phyloP scores from a whole-genome alignment of 2,797 vertebrate species.

The Choloepus didactylus region DNA sequence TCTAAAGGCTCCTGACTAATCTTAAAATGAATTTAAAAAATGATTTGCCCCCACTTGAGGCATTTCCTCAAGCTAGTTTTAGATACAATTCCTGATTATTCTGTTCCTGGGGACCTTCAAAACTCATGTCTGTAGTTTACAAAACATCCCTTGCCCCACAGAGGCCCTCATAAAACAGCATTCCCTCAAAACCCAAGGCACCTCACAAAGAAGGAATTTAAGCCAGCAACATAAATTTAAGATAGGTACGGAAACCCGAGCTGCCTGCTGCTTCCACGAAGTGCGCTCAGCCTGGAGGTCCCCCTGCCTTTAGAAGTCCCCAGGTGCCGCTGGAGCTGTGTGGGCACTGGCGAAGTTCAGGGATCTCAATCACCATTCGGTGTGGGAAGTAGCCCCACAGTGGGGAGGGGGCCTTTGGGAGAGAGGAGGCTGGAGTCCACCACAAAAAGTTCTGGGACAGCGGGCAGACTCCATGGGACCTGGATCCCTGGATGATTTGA shows the following conservation, averaged over 20 bases:
- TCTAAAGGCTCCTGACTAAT: not conserved
- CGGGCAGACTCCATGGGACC: not conserved
- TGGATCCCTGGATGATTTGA: not conserved
- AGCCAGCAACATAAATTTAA: not conserved
- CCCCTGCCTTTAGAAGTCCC: not conserved
- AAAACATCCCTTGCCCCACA: not conserved
- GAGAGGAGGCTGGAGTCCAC: not conserved
- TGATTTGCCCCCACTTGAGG: not conserved
- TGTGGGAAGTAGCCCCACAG: not conserved
- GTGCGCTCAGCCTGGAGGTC: not conserved
- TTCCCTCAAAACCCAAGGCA: not conserved
- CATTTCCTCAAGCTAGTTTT: not conserved
- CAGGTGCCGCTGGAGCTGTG: not conserved
- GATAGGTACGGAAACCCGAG: not conserved
- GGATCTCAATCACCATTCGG: not conserved
- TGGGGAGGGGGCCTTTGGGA: too few relatives aligned
- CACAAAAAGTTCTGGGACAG: not conserved
- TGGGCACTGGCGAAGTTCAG: not conserved
- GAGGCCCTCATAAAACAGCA: not conserved
- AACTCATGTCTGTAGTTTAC: not conserved
- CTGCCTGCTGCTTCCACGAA: not conserved
- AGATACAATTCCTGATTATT: not conserved
- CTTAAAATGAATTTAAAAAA: not conserved
- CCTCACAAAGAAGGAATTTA: not conserved
- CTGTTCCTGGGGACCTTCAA: not conserved